Base-by-base conservation (phyloP, 2,888 invertebrate species). In the Cosmia pyralina region DNA sequence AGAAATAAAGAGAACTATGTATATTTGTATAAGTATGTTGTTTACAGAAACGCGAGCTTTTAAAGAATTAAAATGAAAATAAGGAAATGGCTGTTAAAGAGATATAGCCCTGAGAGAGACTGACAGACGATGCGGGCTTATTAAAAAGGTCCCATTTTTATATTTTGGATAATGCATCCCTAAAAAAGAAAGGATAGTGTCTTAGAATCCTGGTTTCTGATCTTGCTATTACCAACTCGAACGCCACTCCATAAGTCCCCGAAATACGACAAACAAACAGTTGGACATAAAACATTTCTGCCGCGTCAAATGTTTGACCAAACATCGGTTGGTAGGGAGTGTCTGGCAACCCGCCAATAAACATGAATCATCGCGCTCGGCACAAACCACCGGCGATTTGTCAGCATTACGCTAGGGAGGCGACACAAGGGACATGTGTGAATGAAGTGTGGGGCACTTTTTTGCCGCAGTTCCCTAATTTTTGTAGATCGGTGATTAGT, bases 291-390 rank as follows among this genome's bases (percentile, higher is more conserved):
- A 78, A 79, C 75, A 72, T 82, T 77, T 75, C 72, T 82, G 74
- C 66, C 72, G 80, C 69, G 82, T 81, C 89, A 85, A 89, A 88
- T 79, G 72, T 85, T 89, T 82, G 87, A 79, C 71, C 84, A 77
- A 86, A 86, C 75, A 69, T 84, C 76, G 83, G 79, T 87, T 78
- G 79, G 76, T 72, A 75, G 86, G 87, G 87, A 86, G 87, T 87
- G 88, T 86, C 89, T 94, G 94, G 94, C 94, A 84, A 60, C 52
- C 76, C 85, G 93, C 94, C 94, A 94, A 90, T 88, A 85, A 84
- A 88, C 89, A 94, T 94, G 94, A 95, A 94, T 95, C 94, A 94
- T 94, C 89, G 90, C 91, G 86, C 86, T 89, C 91, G 90, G 88
- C 89, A 87, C 92, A 90, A 91, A 93, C 93, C 94, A 88, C 90